Conservation (phyloP, 2,113 vertebrate species). For the Pseudorhombus dupliciocellatus region DNA sequence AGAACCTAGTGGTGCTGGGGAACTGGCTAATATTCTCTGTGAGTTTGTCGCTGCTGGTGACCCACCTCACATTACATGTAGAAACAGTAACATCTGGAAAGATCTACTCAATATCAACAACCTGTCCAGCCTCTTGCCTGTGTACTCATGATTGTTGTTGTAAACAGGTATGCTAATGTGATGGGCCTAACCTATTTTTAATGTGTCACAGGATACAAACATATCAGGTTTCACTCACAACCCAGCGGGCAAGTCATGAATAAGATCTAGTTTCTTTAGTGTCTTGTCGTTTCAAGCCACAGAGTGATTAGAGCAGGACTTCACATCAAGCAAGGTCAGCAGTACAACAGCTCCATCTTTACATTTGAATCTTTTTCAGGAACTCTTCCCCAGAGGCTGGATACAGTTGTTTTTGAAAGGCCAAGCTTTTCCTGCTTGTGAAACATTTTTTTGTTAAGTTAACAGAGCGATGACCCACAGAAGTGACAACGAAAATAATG, state of each 20-base stretch:
- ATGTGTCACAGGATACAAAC: conserved; percentile 70
- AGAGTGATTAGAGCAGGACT: conserved; percentile 29
- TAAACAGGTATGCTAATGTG: conserved; percentile 40
- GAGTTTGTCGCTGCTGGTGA: background rate
- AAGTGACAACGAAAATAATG: conserved; percentile 44
- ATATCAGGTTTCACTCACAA: conserved; percentile 69
- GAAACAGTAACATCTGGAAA: background rate
- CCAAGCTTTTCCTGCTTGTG: background rate
- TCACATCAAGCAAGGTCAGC: conserved; percentile 14
- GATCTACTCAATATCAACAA: background rate
- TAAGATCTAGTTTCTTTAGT: conserved; percentile 75
- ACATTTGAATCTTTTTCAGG: conserved; percentile 14
- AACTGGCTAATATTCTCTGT: background rate
- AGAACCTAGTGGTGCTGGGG: too few relatives aligned
- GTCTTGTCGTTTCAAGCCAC: conserved; percentile 63
- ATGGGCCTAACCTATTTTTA: conserved; percentile 32
- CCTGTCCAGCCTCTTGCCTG: background rate
- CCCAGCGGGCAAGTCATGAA: conserved; percentile 70
- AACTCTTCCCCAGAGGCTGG: background rate
- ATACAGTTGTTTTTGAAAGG: background rate
- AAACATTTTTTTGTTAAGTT: too few relatives aligned
- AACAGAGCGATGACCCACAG: conserved; percentile 57
- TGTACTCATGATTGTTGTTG: background rate
- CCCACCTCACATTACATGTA: background rate
- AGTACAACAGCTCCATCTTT: conserved; percentile 4